A percentile compares a stretch with the other conserved stretches of the same genome.
phyloP scores from a whole-genome alignment of 2,888 invertebrate species.

The Rhogogaster chlorosoma region DNA sequence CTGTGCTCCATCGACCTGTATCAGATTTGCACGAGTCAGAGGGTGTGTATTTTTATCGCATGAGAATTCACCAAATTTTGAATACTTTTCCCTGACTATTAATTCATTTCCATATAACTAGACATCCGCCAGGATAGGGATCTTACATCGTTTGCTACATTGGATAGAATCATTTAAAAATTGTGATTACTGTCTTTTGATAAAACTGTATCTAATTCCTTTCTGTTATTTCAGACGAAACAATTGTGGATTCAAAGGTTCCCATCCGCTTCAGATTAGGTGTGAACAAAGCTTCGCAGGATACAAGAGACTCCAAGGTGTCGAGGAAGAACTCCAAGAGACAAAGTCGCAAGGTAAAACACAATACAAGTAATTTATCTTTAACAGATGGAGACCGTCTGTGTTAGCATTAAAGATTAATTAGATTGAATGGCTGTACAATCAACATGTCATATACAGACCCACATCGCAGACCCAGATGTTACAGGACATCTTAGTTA shows the following conservation, averaged over 20 bases:
- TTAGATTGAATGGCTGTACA: neutral
- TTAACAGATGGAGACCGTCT: slow-evolving; percentile 66
- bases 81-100: neutral
- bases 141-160: neutral
- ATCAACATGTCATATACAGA: neutral
- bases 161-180: neutral
- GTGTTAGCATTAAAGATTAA: slow-evolving; percentile 57
- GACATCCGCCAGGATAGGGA: neutral
- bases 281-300: slow-evolving; percentile 69
- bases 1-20: slow-evolving; percentile 69
- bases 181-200: neutral
- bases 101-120: neutral
- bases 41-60: slow-evolving; percentile 61
- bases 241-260: slow-evolving; percentile 68
- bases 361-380: slow-evolving; percentile 69
- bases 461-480: neutral
- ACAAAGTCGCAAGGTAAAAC: slow-evolving; percentile 74
- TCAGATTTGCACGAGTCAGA: slow-evolving; percentile 70
- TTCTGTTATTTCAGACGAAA: slow-evolving; percentile 64
- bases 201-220: neutral
- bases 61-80: slow-evolving; percentile 9
- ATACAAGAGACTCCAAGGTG: slow-evolving; percentile 67
- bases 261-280: slow-evolving; percentile 68
- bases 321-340: slow-evolving; percentile 71
- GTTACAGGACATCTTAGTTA: neutral